Percentiles rank a stretch among this genome's conserved stretches.
These are phyloP conservation scores for Corydoras sp. DNA, from an alignment of 2,113 vertebrate species.

Conservation along the genomic window DNA sequence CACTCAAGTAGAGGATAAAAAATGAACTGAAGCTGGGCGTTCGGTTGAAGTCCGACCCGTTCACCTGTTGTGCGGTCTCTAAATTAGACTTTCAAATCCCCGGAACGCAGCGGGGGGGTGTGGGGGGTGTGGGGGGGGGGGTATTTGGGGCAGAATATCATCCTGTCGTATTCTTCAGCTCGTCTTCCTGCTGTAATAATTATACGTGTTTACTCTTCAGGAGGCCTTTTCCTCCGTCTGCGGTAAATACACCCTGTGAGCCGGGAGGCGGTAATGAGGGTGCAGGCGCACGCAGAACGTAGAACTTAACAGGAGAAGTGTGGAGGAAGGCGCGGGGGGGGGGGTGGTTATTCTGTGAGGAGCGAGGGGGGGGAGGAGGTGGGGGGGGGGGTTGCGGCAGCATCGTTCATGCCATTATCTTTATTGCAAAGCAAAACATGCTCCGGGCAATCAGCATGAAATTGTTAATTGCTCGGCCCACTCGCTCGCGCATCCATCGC, in stretches of 20 bases:
- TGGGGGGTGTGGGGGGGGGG: too few species aligned
- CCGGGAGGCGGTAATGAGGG: constrained; percentile 66
- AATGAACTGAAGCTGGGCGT: constrained; percentile 64
- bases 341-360: constrained; percentile 65
- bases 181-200: constrained; percentile 69
- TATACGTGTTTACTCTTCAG: constrained; percentile 73
- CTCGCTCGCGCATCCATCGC: constrained; percentile 73
- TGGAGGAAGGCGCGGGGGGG: constrained; percentile 63
- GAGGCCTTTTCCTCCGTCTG: constrained; percentile 65
- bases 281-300: constrained; percentile 50
- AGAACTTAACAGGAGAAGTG: constrained; percentile 62
- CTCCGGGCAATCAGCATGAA: constrained; percentile 87
- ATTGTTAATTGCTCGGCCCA: constrained; percentile 86
- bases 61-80: constrained; percentile 62
- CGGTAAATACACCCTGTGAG: constrained; percentile 65
- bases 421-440: constrained; percentile 77
- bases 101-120: constrained; percentile 68
- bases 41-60: constrained; percentile 58
- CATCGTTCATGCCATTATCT: constrained; percentile 75
- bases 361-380: constrained; percentile 52
- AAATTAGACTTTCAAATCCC: constrained; percentile 77
- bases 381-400: constrained; percentile 51
- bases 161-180: constrained; percentile 53
- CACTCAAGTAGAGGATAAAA: too few species aligned
- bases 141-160: constrained; percentile 57